A percentile compares a stretch with the other conserved stretches of the same genome.
phyloP scores from a whole-genome alignment of 2,113 vertebrate genomes.

The Pholis gunnellus region DNA sequence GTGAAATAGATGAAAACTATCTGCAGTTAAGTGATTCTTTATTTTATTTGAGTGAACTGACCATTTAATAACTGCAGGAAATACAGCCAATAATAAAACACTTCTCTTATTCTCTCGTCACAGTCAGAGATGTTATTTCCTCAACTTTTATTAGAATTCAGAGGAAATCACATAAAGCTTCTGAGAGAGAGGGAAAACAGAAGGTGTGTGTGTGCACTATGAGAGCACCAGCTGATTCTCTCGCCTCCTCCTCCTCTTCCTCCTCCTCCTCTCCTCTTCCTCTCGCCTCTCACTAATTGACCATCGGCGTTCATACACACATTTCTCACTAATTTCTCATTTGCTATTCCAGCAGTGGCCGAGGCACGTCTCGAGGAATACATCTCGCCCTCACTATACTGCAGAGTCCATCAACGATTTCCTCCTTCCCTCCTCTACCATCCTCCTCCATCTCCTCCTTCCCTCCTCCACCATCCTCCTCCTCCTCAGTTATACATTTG shows the following conservation, averaged over 20 bases:
- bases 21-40: not conserved
- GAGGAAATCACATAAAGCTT: constrained; percentile 61
- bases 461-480: not conserved
- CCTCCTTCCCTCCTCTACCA: constrained; percentile 32
- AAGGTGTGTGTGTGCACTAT: constrained; percentile 45
- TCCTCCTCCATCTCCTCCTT: not conserved
- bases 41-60: not conserved
- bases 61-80: constrained; percentile 7
- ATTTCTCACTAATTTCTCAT: constrained; percentile 97
- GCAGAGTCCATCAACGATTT: constrained; percentile 84
- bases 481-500: constrained; percentile 86
- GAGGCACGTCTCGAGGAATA: constrained; percentile 90
- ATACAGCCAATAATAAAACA: not conserved
- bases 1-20: not conserved
- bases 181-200: constrained; percentile 1
- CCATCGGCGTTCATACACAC: constrained; percentile 93
- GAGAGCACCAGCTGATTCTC: constrained; percentile 76
- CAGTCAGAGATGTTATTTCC: constrained; percentile 33
- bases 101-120: constrained; percentile 2
- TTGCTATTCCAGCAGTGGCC: constrained; percentile 95
- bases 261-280: constrained; percentile 30
- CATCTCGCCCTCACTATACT: constrained; percentile 85
- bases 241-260: constrained; percentile 28
- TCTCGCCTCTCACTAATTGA: constrained; percentile 91
- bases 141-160: constrained; percentile 51